Percentiles rank a stretch among this genome's conserved stretches.
Evolutionary conservation across 2,888 invertebrate species (phyloP).

Genomic region (Tortrix viridana): DNA sequence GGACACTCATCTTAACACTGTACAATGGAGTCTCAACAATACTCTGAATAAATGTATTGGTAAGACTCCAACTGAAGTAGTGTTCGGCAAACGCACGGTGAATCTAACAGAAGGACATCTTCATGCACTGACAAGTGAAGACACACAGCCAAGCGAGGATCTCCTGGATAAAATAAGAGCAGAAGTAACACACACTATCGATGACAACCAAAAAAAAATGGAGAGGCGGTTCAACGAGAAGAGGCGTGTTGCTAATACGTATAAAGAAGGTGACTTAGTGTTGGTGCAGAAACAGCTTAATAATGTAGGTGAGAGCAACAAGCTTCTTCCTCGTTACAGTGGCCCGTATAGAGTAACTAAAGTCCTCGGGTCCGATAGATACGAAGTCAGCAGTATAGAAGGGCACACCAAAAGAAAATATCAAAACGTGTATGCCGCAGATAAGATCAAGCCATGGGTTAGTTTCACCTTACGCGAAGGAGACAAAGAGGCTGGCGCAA

Average conservation of each 20-base stretch:
- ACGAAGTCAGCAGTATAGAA: slow-evolving; percentile 22
- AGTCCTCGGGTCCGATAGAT: slow-evolving; percentile 7
- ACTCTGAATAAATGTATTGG: too few relatives aligned
- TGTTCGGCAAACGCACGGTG: slow-evolving; percentile 19
- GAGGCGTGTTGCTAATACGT: background rate
- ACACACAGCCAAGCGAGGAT: background rate
- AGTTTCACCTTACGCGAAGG: background rate
- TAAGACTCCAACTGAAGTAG: slow-evolving; percentile 27
- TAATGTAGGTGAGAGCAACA: slow-evolving; percentile 6
- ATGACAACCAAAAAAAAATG: background rate
- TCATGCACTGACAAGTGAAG: slow-evolving; percentile 1
- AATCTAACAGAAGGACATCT: slow-evolving; percentile 9
- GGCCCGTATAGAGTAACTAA: slow-evolving; percentile 5
- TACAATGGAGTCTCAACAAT: too few relatives aligned
- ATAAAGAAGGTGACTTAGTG: slow-evolving; percentile 5
- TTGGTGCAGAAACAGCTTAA: slow-evolving; percentile 3
- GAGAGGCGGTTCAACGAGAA: background rate
- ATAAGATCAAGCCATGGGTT: slow-evolving; percentile 34
- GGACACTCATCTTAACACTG: slow-evolving; percentile 18
- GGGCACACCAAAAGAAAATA: slow-evolving; percentile 21
- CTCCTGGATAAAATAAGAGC: background rate
- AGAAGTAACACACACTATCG: background rate
- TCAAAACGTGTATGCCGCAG: slow-evolving; percentile 24
- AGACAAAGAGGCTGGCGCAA: background rate
- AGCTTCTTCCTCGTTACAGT: slow-evolving; percentile 6